Evolutionary conservation across 1,140 invertebrate species (phyloP), one percentile per base, ranked within the genome.

Genomic region (Mactra quadrangularis): DNA sequence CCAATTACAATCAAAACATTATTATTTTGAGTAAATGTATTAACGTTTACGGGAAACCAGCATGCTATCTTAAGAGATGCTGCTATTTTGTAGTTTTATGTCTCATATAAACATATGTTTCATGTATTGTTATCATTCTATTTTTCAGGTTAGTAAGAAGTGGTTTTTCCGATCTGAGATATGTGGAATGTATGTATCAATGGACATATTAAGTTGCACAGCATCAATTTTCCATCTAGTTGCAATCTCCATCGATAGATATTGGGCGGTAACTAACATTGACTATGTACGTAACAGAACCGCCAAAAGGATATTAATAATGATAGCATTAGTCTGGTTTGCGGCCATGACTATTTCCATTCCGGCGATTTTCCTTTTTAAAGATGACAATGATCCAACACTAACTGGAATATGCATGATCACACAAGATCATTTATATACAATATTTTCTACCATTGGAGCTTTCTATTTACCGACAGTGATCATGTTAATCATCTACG

Each of bases 221-320:
- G 97, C 97, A 7, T 97, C 96, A 33, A 99, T 99, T 88, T 94
- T 98, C 4, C 97, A 99, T 93, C 94, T 99, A n/a, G 96, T 98
- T 13, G 97, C 97, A 78, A 98, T 99, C 82, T 97, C 97, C 55
- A 93, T 98, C n/a, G 97, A 98, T 94, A 96, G 97, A 91, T 99
- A 98, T 93, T 98, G 97, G 97, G 97, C 97, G 71, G 97, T 99
- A 85, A 98, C 97, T 53, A 96, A 98, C 92, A 96, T 99, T 74
- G 97, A 98, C 94, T 99, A 99, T 94, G 97, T 98, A 88, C 96
- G 97, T 92, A 96, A 96, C 53, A 94, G 97, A 87, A 97, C 96
- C 89, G 95, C 96, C 57, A 88, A 88, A 77, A 94, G 95, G 86
- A 99, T 99, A 88, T 96, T 97, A 83, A 94, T 95, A 25, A 97